Base-by-base conservation (phyloP, 2,113 vertebrate genomes). In the Labeo rohita region DNA sequence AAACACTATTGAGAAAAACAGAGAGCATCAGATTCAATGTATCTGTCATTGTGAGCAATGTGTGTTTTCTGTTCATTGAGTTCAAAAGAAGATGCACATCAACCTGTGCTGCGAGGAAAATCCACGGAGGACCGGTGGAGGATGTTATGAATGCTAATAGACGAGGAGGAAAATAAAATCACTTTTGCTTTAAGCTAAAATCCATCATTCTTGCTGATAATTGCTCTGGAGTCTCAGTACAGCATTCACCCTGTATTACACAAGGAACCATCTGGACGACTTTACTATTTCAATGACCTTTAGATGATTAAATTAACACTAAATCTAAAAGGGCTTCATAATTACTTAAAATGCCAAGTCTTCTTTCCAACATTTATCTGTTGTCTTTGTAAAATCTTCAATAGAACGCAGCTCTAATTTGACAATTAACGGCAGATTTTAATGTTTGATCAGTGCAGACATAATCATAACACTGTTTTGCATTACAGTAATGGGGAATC, bases 171-270 rank as follows among this genome's bases (percentile, higher is more conserved):
- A 90, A 21, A 39, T n/a, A 36, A 63, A 49, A 89, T 87, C n/a
- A 89, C 91, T 89, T 88, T 52, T 61, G 82, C 91, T 89, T 82
- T 12, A 47, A 90, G 88, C 23, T 43, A 87, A 84, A 90, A 91
- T 90, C 85, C 39, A 92, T 90, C 77, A 86, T 87, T 87, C 54
- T 52, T 70, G 84, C 84, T 88, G 34, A 65, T 84, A 90, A 91
- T 86, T 80, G 83, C 39, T 84, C 88, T 85, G 81, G 75, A 66
- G 80, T 65, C 61, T 74, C 78, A 86, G 63, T 87, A 89, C 87
- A 84, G 80, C 80, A 74, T 45, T 80, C 15, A 28, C 75, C 45
- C 54, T 66, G 34, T 65, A 72, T 75, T 88, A 85, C 81, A 85
- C 43, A 73, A 86, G 85, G 3, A 82, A 83, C 56, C 36, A 73